Conservation (phyloP, 2,888 invertebrate species). For the Galeruca laticollis region DNA sequence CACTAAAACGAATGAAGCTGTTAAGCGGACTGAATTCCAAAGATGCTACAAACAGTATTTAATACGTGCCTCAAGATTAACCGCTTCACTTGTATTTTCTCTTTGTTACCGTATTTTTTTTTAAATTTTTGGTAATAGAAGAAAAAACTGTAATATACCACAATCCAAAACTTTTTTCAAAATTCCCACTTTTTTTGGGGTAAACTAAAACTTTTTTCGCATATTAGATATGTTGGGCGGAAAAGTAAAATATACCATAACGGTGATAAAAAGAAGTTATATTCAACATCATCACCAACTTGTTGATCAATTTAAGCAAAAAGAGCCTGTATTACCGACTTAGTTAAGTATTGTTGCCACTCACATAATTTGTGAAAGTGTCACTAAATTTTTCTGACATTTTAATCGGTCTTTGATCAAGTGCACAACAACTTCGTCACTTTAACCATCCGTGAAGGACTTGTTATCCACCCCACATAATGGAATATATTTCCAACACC, state of each 20-base stretch:
- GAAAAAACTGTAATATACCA: slow-evolving; percentile 4
- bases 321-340: no score
- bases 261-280: no score
- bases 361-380: no score
- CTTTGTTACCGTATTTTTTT: slow-evolving; percentile 7
- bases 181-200: no score
- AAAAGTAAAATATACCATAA: no score
- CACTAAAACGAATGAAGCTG: slow-evolving; percentile 23
- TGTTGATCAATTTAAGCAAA: no score
- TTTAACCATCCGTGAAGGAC: slow-evolving; percentile 17
- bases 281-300: no score
- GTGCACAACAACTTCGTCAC: not conserved
- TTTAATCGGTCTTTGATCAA: not conserved
- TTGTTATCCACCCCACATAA: slow-evolving; percentile 22
- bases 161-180: no score
- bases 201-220: no score
- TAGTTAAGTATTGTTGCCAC: no score
- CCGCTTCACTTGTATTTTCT: slow-evolving; percentile 1
- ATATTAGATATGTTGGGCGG: no score
- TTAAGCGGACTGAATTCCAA: slow-evolving; percentile 43
- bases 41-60: slow-evolving; percentile 52
- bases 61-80: slow-evolving; percentile 45
- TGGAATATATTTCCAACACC: slow-evolving; percentile 3
- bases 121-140: not conserved
- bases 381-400: not conserved